Evolutionary conservation across 64 coral and sea anemone species (phyloP).

Genomic region (Porites australiensis): DNA sequence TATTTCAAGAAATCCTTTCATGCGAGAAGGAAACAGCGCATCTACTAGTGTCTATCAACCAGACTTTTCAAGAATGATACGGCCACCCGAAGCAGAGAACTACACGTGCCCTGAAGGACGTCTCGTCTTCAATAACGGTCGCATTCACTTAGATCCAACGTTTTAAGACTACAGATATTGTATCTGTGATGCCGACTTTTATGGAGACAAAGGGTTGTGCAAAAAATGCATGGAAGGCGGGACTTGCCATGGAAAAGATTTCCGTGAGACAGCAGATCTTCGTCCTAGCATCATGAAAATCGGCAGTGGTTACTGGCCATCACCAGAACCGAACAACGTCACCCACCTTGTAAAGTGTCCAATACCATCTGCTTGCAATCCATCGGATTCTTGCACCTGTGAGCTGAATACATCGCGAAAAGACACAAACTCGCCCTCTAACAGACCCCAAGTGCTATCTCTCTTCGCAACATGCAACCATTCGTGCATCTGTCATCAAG

Average conservation of each 20-base stretch:
- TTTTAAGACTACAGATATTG: constrained; percentile 36
- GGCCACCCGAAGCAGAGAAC: constrained; percentile 8
- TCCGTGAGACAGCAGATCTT: background rate
- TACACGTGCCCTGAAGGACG: constrained; percentile 52
- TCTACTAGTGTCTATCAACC: background rate
- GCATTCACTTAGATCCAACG: constrained; percentile 23
- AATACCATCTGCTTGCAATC: background rate
- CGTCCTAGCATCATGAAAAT: constrained; percentile 22
- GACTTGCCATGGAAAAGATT: background rate
- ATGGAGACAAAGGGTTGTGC: constrained; percentile 20
- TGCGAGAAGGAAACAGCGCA: background rate
- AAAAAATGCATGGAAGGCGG: constrained; percentile 38
- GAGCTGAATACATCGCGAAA: background rate
- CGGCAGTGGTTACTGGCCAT: constrained; percentile 42
- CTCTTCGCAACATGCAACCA: background rate
- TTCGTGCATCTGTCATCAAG: constrained; percentile 5
- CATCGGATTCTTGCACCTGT: background rate
- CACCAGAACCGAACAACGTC: constrained; percentile 26
- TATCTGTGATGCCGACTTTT: constrained; percentile 27
- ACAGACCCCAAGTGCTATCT: background rate
- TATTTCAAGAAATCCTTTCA: constrained; percentile 51
- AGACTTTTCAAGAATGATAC: constrained; percentile 25
- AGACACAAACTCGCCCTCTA: background rate
- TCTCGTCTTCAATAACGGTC: constrained; percentile 20
- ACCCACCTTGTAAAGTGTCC: constrained; percentile 40